These are phyloP conservation scores for Lucinisca nassula DNA, from an alignment of 2,888 invertebrate genomes.

Conservation along the genomic window DNA sequence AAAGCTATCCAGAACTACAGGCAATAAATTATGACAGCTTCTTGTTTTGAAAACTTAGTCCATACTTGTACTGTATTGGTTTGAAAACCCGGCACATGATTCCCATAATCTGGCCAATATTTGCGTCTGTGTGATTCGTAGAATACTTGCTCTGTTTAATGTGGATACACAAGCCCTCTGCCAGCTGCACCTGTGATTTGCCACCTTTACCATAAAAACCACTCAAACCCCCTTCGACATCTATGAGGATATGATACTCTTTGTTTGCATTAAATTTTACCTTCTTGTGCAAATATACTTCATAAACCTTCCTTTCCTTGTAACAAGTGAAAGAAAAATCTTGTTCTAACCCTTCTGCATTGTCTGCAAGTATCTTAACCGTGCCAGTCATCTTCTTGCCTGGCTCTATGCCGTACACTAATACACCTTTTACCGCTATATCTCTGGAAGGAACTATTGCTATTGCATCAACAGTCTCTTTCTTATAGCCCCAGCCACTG, in stretches of 20 bases:
- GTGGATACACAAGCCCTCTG: conserved; percentile 34
- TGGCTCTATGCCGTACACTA: neutral
- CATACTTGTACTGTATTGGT: neutral
- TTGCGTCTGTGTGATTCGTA: conserved; percentile 56
- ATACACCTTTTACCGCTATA: neutral
- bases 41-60: neutral
- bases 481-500: conserved; percentile 31
- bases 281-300: neutral
- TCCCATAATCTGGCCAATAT: conserved; percentile 59
- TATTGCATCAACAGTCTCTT: conserved; percentile 30
- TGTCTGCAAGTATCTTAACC: neutral
- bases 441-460: neutral
- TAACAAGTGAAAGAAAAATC: neutral
- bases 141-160: conserved; percentile 57
- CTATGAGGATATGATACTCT: conserved; percentile 54
- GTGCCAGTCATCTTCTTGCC: neutral
- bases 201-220: conserved; percentile 64
- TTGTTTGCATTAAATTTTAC: conserved; percentile 24
- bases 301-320: neutral
- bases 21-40: neutral
- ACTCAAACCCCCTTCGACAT: conserved; percentile 39
- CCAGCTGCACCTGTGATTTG: neutral
- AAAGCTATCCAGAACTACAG: no score
- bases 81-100: conserved; percentile 40
- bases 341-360: neutral